phyloP scores from a whole-genome alignment of 2,888 invertebrate species.

The Chalcosyrphus nemorum region DNA sequence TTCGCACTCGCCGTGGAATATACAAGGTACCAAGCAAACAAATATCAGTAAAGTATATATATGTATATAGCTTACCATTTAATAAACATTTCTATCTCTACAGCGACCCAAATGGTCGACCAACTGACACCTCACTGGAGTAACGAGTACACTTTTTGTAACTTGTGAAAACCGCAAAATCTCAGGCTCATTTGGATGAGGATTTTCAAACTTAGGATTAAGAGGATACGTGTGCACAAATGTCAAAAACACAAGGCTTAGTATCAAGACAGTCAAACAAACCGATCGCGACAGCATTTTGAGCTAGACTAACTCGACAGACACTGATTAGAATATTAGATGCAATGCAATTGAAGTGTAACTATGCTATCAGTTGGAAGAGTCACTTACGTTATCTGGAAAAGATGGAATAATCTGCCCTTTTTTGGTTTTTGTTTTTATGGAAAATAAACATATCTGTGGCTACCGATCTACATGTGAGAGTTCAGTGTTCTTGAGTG shows the following conservation, averaged over 20 bases:
- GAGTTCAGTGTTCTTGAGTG: too few relatives aligned
- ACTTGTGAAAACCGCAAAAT: neutral
- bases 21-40: too few relatives aligned
- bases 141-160: constrained; percentile 1
- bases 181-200: neutral
- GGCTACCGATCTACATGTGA: too few relatives aligned
- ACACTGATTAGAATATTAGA: neutral
- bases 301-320: neutral
- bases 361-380: too few relatives aligned
- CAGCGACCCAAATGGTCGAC: constrained; percentile 21
- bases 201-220: neutral
- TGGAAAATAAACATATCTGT: too few relatives aligned
- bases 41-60: too few relatives aligned
- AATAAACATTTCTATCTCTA: neutral
- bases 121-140: neutral
- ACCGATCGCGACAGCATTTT: neutral
- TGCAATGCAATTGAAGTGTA: too few relatives aligned
- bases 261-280: neutral
- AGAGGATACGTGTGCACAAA: neutral
- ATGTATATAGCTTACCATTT: neutral
- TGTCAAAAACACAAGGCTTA: neutral
- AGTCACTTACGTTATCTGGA: too few relatives aligned
- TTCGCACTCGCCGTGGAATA: too few relatives aligned
- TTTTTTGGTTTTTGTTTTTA: too few relatives aligned
- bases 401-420: too few relatives aligned